These are phyloP conservation scores for Isurus oxyrinchus DNA, from an alignment of 2,113 vertebrate species.

Conservation along the genomic window DNA sequence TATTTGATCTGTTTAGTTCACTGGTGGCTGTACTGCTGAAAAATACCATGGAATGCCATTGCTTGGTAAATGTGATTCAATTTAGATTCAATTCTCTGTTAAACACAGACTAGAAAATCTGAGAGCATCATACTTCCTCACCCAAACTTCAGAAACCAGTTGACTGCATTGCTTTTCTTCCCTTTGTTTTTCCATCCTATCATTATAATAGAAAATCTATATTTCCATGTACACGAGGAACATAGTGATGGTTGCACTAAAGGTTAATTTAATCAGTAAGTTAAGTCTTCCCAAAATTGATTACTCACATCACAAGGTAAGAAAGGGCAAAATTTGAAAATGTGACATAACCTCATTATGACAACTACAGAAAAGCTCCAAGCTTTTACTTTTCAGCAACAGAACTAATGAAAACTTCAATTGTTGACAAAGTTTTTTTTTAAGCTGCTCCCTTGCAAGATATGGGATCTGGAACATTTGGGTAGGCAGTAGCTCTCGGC, in stretches of 20 bases:
- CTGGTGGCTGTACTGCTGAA: neutral
- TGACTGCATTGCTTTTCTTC: neutral
- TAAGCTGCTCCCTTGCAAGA: neutral
- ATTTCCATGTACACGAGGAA: neutral
- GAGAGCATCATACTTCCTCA: neutral
- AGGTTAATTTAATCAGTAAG: neutral
- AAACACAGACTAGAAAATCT: too few relatives aligned
- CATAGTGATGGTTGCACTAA: neutral
- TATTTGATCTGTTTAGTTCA: neutral
- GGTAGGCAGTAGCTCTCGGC: neutral
- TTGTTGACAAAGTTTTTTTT: neutral
- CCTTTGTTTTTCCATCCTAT: neutral
- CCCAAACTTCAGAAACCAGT: neutral
- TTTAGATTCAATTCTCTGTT: too few relatives aligned
- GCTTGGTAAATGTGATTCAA: neutral
- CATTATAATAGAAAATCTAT: neutral
- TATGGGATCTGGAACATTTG: neutral
- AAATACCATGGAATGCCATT: neutral
- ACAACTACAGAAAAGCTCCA: neutral
- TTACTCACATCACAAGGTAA: neutral
- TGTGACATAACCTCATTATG: neutral
- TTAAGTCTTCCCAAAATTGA: neutral
- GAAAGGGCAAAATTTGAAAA: neutral
- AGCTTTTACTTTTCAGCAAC: neutral
- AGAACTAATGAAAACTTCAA: neutral